Conservation (phyloP, 2,797 vertebrate species). For the Phalanger gymnotis region DNA sequence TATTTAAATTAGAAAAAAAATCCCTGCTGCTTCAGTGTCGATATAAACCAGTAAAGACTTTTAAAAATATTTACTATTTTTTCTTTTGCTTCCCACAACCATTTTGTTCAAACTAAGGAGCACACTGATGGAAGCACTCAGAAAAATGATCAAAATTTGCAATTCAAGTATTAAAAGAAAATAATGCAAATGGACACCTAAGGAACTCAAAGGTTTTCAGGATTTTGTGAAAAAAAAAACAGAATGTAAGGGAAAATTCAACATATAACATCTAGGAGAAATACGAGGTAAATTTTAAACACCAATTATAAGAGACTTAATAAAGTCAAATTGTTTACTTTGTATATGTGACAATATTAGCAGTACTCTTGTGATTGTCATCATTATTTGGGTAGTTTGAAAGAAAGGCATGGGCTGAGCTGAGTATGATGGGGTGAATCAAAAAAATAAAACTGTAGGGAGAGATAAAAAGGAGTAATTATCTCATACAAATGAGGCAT, state of each 20-base stretch:
- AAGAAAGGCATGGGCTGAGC: too few species aligned
- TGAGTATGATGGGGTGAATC: neutral
- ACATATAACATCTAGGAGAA: neutral
- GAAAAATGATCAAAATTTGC: constrained; percentile 30
- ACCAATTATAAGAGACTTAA: neutral
- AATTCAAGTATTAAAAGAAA: constrained; percentile 23
- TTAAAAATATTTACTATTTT: constrained; percentile 53
- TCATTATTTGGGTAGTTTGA: neutral
- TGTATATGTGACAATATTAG: neutral
- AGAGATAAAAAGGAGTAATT: neutral
- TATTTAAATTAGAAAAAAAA: constrained; percentile 49
- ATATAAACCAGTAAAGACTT: constrained; percentile 73
- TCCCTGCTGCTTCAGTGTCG: constrained; percentile 74
- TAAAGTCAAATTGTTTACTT: neutral
- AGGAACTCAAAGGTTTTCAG: neutral
- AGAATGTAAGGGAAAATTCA: neutral
- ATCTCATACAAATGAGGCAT: neutral
- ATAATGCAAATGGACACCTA: constrained; percentile 38
- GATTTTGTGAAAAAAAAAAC: neutral
- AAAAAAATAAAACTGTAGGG: neutral
- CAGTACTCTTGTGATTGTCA: neutral
- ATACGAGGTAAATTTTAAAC: neutral
- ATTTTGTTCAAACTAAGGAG: constrained; percentile 48
- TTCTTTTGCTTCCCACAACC: constrained; percentile 57
- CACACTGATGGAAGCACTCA: constrained; percentile 52